Base-by-base conservation (phyloP, 1,140 invertebrate genomes). In the Harlomillsia oculata region DNA sequence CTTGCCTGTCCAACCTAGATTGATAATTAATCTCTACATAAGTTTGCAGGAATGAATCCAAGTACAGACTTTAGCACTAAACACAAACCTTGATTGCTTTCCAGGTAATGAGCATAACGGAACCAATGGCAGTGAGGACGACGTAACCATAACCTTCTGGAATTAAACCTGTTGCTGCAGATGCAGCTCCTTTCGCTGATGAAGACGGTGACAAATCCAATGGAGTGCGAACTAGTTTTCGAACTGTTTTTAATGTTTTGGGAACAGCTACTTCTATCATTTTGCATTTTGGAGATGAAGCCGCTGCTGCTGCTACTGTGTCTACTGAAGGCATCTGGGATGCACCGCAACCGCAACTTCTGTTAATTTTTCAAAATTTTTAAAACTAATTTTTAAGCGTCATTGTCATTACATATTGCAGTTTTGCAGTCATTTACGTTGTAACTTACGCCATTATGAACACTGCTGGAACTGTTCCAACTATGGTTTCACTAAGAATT, bases 131-230 rank as follows among this genome's bases (percentile, higher is more conserved):
- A 2, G 69, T 67, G 4, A 73, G 55, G 8, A 72, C 59, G 21
- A 68, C 66, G 59, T 69, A 73, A 23, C 71, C 72, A 67, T 72
- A 73, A 8, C 70, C 67, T 41, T 34, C 14, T 5, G 69, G 69
- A 26, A 72, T 56, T 9, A 53, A 14, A 37, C 34, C 16, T 0
- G 48, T 30, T 25, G 16, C 20, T 8, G 32, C 23, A 32, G 32
- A 3, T 5, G 34, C 21, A 37, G 34, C 20, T 11, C 14, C 32
- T 9, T 20, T 18, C 13, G 30, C 32, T 28, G 25, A 23, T 29
- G 18, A 14, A 20, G 14, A 13, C 18, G 25, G 4, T 4, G 5
- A 4, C 20, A 13, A 26, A 6, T 8, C 6, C 30, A 34, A 34
- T 34, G 21, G 13, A 36, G 29, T 2, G 36, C 39, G 25, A 5